Percentiles rank a stretch among this genome's conserved stretches.
Evolutionary conservation across 2,888 invertebrate species (phyloP).

Genomic region (Agrotis segetum): DNA sequence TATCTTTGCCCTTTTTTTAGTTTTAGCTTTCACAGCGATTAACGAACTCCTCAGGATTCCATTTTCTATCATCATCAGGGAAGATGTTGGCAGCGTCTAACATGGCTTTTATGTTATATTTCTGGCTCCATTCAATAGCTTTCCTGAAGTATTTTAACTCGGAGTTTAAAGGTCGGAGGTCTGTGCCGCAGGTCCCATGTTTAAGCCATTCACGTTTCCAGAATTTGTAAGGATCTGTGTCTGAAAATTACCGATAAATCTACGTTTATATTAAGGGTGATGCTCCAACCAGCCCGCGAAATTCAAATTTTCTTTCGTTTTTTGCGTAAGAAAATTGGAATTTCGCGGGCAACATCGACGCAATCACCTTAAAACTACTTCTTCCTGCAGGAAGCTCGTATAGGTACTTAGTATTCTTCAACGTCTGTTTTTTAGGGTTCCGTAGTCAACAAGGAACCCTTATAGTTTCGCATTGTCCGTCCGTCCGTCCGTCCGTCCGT

Average conservation of each 20-base stretch:
- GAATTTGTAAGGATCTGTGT: not conserved
- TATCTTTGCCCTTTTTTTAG: not conserved
- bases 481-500: too few relatives aligned
- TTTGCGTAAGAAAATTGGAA: too few relatives aligned
- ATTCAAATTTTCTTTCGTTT: too few relatives aligned
- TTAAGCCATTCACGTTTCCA: constrained; percentile 37
- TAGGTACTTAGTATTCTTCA: too few relatives aligned
- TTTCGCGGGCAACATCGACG: too few relatives aligned
- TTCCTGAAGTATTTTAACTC: constrained; percentile 34
- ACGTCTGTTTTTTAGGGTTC: too few relatives aligned
- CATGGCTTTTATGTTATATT: constrained; percentile 10
- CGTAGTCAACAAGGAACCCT: too few relatives aligned
- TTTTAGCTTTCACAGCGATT: constrained; percentile 23
- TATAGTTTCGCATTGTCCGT: too few relatives aligned
- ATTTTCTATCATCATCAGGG: not conserved
- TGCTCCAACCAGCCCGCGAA: too few relatives aligned
- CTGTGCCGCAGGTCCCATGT: constrained; percentile 20
- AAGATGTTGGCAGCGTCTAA: constrained; percentile 5
- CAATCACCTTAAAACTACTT: too few relatives aligned
- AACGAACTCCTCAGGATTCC: not conserved
- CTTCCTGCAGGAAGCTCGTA: too few relatives aligned
- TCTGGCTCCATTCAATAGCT: constrained; percentile 28
- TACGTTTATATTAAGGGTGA: too few relatives aligned
- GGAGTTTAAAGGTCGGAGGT: constrained; percentile 6
- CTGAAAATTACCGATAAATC: constrained; percentile 9